Conservation (phyloP, 1,140 invertebrate species). For the Drosophila yakuba region DNA sequence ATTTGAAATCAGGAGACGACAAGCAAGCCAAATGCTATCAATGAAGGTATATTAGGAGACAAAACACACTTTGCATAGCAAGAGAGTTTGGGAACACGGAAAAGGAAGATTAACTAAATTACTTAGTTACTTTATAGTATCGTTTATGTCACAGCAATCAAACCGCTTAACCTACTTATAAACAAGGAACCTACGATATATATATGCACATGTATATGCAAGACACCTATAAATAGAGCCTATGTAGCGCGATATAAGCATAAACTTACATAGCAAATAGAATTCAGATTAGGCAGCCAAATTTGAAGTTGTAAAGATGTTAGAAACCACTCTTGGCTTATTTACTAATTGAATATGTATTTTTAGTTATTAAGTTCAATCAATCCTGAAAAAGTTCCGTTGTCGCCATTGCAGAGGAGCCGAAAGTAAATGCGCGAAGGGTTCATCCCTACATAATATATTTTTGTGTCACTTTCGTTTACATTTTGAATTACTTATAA, state of each 20-base stretch:
- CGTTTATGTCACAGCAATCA: conserved; percentile 57
- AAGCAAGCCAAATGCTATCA: conserved; percentile 26
- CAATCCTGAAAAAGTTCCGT: conserved; percentile 17
- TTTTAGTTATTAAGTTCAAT: conserved; percentile 52
- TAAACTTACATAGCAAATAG: conserved; percentile 31
- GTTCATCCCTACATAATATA: conserved; percentile 19
- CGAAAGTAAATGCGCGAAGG: conserved; percentile 3
- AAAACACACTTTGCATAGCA: conserved; percentile 28
- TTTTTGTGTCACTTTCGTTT: conserved; percentile 39
- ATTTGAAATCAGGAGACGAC: conserved; percentile 31
- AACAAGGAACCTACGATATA: conserved; percentile 30
- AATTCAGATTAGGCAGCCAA: conserved; percentile 29
- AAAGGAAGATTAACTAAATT: conserved; percentile 32
- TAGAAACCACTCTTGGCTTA: conserved; percentile 22
- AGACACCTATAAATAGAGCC: conserved; percentile 23
- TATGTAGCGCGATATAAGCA: conserved; percentile 40
- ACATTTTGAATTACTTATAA: conserved; percentile 43
- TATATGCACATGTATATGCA: conserved; percentile 35
- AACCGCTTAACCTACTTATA: conserved; percentile 47
- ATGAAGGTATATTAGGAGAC: conserved; percentile 33
- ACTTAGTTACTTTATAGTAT: conserved; percentile 58
- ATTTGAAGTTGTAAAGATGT: conserved; percentile 44
- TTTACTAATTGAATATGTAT: conserved; percentile 43
- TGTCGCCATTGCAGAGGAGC: conserved; percentile 13
- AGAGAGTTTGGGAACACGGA: conserved; percentile 8